These are phyloP conservation scores for Bursaphelenchus okinawaensis DNA, from an alignment of 2,888 invertebrate genomes.

Conservation along the genomic window DNA sequence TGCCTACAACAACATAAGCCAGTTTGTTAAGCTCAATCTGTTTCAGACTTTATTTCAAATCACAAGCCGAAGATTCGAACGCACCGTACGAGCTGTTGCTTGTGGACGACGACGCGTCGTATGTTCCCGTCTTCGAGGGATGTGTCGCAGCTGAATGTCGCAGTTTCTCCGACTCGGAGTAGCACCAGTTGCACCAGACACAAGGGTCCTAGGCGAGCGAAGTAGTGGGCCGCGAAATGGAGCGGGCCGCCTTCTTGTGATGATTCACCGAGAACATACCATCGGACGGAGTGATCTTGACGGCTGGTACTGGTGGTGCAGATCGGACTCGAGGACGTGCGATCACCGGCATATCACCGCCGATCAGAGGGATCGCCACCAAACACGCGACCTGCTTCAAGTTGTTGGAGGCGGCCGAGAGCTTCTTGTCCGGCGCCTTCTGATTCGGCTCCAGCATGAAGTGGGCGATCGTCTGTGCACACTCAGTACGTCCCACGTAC, in stretches of 20 bases:
- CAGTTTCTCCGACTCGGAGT: constrained; percentile 34
- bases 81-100: constrained; percentile 33
- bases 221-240: background rate
- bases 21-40: background rate
- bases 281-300: constrained; percentile 18
- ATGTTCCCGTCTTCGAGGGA: constrained; percentile 35
- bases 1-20: no score
- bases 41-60: constrained; percentile 34
- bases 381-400: constrained; percentile 25
- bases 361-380: constrained; percentile 27
- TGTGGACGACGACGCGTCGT: constrained; percentile 26
- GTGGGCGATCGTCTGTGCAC: constrained; percentile 67
- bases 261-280: background rate
- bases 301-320: constrained; percentile 24
- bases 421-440: constrained; percentile 1
- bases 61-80: constrained; percentile 30
- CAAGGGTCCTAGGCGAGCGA: background rate
- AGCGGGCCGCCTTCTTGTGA: background rate
- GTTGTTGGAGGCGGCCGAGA: constrained; percentile 16
- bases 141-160: constrained; percentile 32
- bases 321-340: constrained; percentile 27
- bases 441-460: constrained; percentile 26
- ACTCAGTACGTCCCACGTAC: constrained; percentile 69
- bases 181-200: background rate
- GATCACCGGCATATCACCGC: constrained; percentile 26